Evolutionary conservation across 2,888 invertebrate species (phyloP).

Genomic region (Monoplex corrugatus): DNA sequence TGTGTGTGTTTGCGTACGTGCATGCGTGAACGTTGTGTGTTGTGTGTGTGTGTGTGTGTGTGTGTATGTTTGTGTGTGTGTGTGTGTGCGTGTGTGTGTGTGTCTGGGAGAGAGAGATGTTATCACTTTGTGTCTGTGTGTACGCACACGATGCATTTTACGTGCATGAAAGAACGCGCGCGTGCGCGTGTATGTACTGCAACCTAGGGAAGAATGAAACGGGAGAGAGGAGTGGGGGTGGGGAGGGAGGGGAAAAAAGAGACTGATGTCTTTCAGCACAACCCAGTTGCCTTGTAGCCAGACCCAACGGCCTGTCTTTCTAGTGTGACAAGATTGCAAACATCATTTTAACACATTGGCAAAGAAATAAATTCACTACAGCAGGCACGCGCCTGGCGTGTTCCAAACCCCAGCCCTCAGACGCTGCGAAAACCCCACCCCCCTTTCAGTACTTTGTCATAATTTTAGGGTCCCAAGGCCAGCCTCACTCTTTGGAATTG

Average conservation of each 20-base stretch:
- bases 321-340: constrained; percentile 24
- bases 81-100: background rate
- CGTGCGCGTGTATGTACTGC: background rate
- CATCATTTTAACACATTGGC: constrained; percentile 32
- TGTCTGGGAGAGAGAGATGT: too few species aligned
- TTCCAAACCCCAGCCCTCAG: background rate
- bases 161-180: background rate
- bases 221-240: background rate
- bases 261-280: constrained; percentile 16
- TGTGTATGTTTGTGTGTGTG: background rate
- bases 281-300: background rate
- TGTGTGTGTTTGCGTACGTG: too few species aligned
- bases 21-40: too few species aligned
- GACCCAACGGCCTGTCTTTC: constrained; percentile 26
- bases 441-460: background rate
- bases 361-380: constrained; percentile 6
- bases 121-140: background rate
- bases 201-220: background rate
- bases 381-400: constrained; percentile 3
- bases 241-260: background rate
- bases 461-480: background rate
- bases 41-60: too few species aligned
- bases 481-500: background rate
- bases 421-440: background rate
- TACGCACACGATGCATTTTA: background rate